A percentile compares a stretch with the other conserved stretches of the same genome.
phyloP scores from a whole-genome alignment of 2,797 vertebrate genomes.

The Gymnothorax reevesii region DNA sequence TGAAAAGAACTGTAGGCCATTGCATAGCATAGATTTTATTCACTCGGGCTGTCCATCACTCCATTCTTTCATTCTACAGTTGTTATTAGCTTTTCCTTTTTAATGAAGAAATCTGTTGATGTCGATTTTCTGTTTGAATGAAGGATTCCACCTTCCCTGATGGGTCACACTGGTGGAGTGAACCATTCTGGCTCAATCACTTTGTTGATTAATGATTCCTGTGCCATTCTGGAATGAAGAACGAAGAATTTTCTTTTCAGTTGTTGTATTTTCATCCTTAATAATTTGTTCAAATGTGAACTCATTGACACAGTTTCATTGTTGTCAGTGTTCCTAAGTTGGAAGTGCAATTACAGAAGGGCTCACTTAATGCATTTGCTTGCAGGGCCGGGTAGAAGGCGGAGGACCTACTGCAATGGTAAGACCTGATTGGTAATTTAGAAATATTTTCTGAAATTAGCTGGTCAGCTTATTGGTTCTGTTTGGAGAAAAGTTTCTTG shows the following conservation, averaged over 20 bases:
- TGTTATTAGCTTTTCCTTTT: background rate
- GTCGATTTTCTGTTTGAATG: background rate
- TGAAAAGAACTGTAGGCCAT: background rate
- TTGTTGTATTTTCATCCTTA: background rate
- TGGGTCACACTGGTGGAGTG: background rate
- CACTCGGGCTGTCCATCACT: background rate
- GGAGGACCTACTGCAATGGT: constrained; percentile 35
- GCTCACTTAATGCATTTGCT: background rate
- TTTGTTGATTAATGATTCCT: background rate
- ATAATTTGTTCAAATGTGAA: background rate
- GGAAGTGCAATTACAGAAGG: background rate
- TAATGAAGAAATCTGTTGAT: background rate
- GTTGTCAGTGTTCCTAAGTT: background rate
- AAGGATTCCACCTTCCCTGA: background rate
- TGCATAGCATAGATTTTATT: background rate
- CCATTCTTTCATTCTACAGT: background rate
- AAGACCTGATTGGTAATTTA: background rate
- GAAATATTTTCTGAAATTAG: background rate
- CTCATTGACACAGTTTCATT: background rate
- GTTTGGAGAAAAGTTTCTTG: background rate
- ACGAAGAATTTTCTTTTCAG: background rate
- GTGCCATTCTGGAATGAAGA: background rate
- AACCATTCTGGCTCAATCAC: background rate
- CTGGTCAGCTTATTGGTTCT: background rate
- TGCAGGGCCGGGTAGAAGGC: constrained; percentile 24